Percentiles rank a stretch among this genome's conserved stretches.
phyloP scores from a whole-genome alignment of 1,140 invertebrate genomes.

The Aethina tumida region DNA sequence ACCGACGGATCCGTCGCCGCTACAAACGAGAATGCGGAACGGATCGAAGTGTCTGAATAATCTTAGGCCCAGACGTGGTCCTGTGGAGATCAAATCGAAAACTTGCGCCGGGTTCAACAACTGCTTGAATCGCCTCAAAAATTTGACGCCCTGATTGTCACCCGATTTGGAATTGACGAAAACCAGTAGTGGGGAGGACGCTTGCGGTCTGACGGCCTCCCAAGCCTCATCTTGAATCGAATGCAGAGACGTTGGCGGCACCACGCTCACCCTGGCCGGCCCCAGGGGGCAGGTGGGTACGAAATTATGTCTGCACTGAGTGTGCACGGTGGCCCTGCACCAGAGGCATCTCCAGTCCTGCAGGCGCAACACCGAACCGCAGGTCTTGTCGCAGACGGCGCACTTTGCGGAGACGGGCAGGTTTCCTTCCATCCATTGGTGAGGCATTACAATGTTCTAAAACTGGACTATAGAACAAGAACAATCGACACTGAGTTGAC shows the following conservation, averaged over 20 bases:
- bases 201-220: conserved; percentile 72
- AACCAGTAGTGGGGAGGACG: conserved; percentile 72
- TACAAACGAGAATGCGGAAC: conserved; percentile 84
- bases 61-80: conserved; percentile 76
- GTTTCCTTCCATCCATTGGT: conserved; percentile 98
- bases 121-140: conserved; percentile 90
- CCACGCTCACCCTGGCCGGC: conserved; percentile 78
- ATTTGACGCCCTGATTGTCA: conserved; percentile 96
- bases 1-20: conserved; percentile 86
- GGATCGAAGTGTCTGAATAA: conserved; percentile 87
- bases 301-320: conserved; percentile 69
- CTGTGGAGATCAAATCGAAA: conserved; percentile 85
- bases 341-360: conserved; percentile 95
- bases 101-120: conserved; percentile 95
- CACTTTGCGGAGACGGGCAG: conserved; percentile 90
- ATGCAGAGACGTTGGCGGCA: conserved; percentile 86
- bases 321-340: conserved; percentile 89
- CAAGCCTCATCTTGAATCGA: conserved; percentile 84
- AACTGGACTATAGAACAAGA: conserved; percentile 33
- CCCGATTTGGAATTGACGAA: conserved; percentile 97
- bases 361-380: conserved; percentile 82
- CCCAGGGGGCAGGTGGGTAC: conserved; percentile 72
- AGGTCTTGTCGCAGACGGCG: conserved; percentile 89
- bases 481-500: conserved; percentile 21
- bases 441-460: conserved; percentile 86